Percentiles rank a stretch among this genome's conserved stretches.
phyloP scores from a whole-genome alignment of 2,113 vertebrate genomes.

The Thryonomys swinderianus region DNA sequence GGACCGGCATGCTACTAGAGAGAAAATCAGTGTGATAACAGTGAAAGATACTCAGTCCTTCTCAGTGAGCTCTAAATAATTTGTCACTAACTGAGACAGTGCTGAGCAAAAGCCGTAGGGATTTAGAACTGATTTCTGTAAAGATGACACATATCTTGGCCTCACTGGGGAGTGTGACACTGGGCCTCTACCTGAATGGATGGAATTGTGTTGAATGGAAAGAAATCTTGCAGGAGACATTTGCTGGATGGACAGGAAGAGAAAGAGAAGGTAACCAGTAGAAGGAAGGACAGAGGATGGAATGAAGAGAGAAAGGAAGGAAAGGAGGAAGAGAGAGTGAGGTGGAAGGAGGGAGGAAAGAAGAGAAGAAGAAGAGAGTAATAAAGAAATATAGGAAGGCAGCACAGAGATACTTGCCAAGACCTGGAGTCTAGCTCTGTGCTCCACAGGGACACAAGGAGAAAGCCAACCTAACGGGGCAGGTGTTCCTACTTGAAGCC shows the following conservation, averaged over 20 bases:
- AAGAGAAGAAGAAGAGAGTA: neutral
- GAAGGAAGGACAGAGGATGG: neutral
- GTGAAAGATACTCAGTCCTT: neutral
- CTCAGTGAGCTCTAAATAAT: neutral
- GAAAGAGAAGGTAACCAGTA: neutral
- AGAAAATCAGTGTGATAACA: neutral
- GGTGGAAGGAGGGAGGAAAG: neutral
- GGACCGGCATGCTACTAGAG: neutral
- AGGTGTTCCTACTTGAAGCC: neutral
- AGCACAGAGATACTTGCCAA: neutral
- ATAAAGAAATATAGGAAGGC: neutral
- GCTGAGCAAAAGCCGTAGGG: neutral
- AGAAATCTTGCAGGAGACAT: neutral
- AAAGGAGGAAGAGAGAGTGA: neutral
- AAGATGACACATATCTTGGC: neutral
- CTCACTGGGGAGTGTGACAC: neutral
- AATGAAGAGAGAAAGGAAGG: neutral
- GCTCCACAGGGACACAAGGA: neutral
- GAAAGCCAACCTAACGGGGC: accelerated
- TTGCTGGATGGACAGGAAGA: neutral
- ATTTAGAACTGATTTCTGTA: neutral
- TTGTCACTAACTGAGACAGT: neutral
- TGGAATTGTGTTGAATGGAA: constrained; percentile 2
- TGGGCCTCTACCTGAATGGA: neutral
- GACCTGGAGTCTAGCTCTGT: neutral